Evolutionary conservation across 1,140 invertebrate species (phyloP), one percentile per base, ranked within the genome.

Genomic region (Bombus waltoni): DNA sequence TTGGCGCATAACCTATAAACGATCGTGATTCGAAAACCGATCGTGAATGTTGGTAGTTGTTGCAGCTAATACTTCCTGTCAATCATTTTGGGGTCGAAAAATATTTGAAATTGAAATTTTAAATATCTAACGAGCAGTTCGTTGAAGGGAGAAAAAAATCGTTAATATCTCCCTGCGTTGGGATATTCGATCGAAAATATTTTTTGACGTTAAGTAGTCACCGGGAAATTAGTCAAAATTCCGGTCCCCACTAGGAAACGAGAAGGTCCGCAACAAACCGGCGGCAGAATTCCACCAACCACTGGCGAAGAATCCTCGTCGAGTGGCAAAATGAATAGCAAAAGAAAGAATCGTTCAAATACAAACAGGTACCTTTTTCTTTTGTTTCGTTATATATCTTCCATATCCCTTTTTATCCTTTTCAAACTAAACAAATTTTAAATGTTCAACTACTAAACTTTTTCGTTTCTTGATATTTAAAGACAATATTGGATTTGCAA

Each of bases 171-270:
- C 47, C 42, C 65, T 87, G 35, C 28, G 74, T 42, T 65, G 89
- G 81, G 86, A 75, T 75, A 47, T 82, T 87, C 38, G 35, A 68
- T 47, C 73, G 57, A 81, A 81, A 73, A 72, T 73, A 89, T 89
- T 85, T 89, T 90, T 90, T 59, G 44, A 85, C 81, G 75, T 85
- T 72, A 47, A 89, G 47, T 80, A 89, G 91, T 94, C 72, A 92
- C 87, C 87, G 87, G 90, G 90, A 95, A 95, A 95, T 91, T 95
- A 93, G 92, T 94, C 96, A 96, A 96, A 96, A 96, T 96, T 96
- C 96, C 96, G 95, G 95, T 96, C 95, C 95, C 95, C 92, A 96
- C 95, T 94, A 96, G 92, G 93, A 96, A 95, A 95, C 95, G 94
- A 94, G 95, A 96, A 93, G 93, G 95, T 93, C 95, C 95, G 94